These are phyloP conservation scores for Girardinus metallicus DNA, from an alignment of 2,797 vertebrate species.

Conservation along the genomic window DNA sequence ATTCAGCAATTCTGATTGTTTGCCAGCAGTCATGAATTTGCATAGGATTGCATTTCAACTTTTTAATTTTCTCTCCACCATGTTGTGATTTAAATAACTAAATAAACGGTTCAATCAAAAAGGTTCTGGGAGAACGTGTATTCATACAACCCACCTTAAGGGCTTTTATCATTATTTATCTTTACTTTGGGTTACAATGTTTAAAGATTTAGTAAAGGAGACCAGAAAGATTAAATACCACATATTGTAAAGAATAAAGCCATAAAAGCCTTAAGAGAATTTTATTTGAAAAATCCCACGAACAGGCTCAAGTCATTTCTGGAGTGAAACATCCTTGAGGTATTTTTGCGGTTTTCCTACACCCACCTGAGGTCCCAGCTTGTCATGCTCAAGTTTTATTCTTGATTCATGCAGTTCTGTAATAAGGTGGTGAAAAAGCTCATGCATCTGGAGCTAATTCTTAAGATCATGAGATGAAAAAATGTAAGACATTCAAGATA, in stretches of 20 bases:
- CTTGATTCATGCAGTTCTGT: not conserved
- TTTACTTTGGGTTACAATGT: not conserved
- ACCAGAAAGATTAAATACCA: not conserved
- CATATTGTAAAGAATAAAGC: not conserved
- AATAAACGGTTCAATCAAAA: slow-evolving; percentile 34
- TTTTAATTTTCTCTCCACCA: slow-evolving; percentile 39
- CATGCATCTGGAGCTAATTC: slow-evolving; percentile 1
- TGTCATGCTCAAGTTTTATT: not conserved
- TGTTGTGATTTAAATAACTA: slow-evolving; percentile 50
- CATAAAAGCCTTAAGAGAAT: not conserved
- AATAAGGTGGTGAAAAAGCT: not conserved
- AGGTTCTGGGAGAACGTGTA: not conserved
- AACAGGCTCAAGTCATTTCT: not conserved
- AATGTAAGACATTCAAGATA: not conserved
- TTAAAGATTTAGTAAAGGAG: not conserved
- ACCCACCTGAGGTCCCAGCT: not conserved
- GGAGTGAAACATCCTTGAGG: not conserved
- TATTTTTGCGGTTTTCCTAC: not conserved
- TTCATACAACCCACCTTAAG: not conserved
- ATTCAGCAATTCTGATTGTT: slow-evolving; percentile 6
- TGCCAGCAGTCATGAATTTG: slow-evolving; percentile 21
- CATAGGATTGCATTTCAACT: slow-evolving; percentile 10
- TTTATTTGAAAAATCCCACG: not conserved
- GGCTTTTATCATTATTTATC: not conserved
- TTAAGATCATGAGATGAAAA: not conserved